Percentiles rank a stretch among this genome's conserved stretches.
These are phyloP conservation scores for Macrobrachium rosenbergii DNA, from an alignment of 1,140 invertebrate species.

Conservation along the genomic window DNA sequence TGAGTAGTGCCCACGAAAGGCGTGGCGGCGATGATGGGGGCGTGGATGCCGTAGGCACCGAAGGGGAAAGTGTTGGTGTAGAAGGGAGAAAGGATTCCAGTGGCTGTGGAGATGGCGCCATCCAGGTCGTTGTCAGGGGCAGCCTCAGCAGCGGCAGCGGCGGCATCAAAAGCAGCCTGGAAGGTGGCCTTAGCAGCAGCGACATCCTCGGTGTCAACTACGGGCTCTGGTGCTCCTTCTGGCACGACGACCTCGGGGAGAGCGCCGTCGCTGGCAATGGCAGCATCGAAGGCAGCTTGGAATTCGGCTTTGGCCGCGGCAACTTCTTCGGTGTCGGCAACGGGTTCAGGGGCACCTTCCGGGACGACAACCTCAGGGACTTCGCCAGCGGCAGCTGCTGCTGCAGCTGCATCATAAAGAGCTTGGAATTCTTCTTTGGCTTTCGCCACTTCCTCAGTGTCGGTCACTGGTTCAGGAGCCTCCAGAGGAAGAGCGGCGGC, in stretches of 20 bases:
- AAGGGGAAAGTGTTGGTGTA: neutral
- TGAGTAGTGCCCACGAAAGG: neutral
- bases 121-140: conserved; percentile 49
- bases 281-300: conserved; percentile 32
- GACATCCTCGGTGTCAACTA: conserved; percentile 60
- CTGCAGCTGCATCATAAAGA: neutral
- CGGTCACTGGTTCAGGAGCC: neutral
- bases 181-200: conserved; percentile 57
- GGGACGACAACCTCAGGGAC: neutral
- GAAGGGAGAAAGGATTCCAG: neutral
- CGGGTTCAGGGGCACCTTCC: conserved; percentile 10
- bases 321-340: conserved; percentile 34
- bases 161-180: conserved; percentile 37
- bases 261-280: conserved; percentile 43
- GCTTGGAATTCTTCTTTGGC: conserved; percentile 8
- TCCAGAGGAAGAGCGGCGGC: conserved; percentile 49
- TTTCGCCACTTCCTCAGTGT: conserved; percentile 14
- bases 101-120: neutral
- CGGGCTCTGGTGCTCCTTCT: conserved; percentile 49
- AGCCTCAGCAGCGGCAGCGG: conserved; percentile 47
- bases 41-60: conserved; percentile 1
- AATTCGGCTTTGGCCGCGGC: conserved; percentile 30
- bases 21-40: neutral
- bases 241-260: conserved; percentile 49
- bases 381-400: conserved; percentile 19